Base-by-base conservation (phyloP, 2,888 invertebrate genomes). In the Alsophila aescularia region DNA sequence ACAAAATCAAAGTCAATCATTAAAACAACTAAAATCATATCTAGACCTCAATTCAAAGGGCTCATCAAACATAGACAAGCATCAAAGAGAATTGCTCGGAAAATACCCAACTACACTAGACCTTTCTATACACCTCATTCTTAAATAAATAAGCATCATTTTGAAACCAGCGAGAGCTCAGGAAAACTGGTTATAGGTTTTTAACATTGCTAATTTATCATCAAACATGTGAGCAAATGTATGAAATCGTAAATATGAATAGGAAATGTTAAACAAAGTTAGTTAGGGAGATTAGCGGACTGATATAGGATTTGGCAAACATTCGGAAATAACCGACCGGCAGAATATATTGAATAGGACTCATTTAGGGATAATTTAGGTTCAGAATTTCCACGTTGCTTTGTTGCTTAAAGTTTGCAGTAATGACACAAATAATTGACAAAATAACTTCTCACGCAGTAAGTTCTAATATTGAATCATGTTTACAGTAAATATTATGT, bases 71-170 rank as follows among this genome's bases (percentile, higher is more conserved):
- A 62, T 57, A 34, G 24, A 54, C 51, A 57, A 44, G 13, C 55
- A 55, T 72, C 73, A 73, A 72, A 73, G 71, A 58, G 69, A 70
- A 69, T 67, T 56, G 56, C 53, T 58, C 57, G 60, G 44, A n/a
- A n/a, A n/a, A n/a, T n/a, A n/a, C n/a, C n/a, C n/a, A n/a, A n/a
- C n/a, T n/a, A n/a, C n/a, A n/a, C 2, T 14, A 41, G 43, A 62
- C 18, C 51, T 15, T 29, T 42, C 18, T 21, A 5, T 52, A 8
- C 14, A 49, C 32, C 49, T 27, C n/a, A 40, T 18, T 18, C n/a
- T 39, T 2, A 12, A 44, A 39, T 2, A 4, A 5, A 14, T 37
- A 40, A 13, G 29, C 39, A 45, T 39, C 1, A 52, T 14, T 37
- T 21, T 47, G 5, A 7, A 37, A 29, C 27, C 8, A 24, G 2